A percentile compares a stretch with the other conserved stretches of the same genome.
phyloP scores from a whole-genome alignment of 2,113 vertebrate genomes.

The Erythrocercus mccallii region DNA sequence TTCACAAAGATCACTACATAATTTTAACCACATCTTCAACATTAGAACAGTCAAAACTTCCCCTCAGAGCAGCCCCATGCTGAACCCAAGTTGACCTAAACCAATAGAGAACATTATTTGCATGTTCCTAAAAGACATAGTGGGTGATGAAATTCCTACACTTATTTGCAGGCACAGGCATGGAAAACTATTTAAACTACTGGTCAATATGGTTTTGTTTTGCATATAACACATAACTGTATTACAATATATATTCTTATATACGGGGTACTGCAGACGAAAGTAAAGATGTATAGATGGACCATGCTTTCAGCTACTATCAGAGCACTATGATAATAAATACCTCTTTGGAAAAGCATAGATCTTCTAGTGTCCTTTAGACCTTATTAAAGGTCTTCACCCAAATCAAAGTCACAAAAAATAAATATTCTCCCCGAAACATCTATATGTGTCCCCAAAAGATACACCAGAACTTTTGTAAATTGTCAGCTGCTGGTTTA shows the following conservation, averaged over 20 bases:
- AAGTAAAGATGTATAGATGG: background rate
- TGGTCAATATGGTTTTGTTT: background rate
- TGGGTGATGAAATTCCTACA: background rate
- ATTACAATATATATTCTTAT: background rate
- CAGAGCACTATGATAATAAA: background rate
- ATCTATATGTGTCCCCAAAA: background rate
- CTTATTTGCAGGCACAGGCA: background rate
- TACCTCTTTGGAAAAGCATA: background rate
- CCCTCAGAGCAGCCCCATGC: background rate
- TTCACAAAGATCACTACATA: constrained; percentile 37
- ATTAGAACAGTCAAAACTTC: background rate
- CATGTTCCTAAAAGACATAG: background rate
- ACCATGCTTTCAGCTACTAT: background rate
- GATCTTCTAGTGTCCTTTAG: background rate
- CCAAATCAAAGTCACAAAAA: background rate
- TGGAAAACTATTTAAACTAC: background rate
- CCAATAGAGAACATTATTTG: background rate
- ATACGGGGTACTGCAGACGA: background rate
- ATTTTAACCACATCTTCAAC: constrained; percentile 11
- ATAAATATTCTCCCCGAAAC: background rate
- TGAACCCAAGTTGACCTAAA: background rate
- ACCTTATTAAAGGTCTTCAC: background rate
- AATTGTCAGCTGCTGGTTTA: background rate
- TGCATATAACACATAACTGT: background rate
- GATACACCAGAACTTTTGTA: background rate